Base-by-base conservation (phyloP, 2,797 vertebrate genomes). In the Graptemys geographica region DNA sequence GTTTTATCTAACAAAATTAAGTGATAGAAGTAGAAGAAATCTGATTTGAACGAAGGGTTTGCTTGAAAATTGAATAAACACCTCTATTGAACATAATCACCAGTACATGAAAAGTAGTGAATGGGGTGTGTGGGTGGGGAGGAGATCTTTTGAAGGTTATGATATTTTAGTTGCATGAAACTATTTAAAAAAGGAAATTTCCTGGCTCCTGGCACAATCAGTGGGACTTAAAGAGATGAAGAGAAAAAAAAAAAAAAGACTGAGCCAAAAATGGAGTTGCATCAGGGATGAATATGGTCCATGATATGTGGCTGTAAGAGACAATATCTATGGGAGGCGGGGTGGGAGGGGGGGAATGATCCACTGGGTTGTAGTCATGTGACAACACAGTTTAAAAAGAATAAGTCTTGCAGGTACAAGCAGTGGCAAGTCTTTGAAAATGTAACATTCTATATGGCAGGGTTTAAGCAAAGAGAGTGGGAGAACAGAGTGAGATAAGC, bases 221-320 rank as follows among this genome's bases (percentile, higher is more conserved):
- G 79, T 21, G 28, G 2, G 18, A 2, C 3, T 79, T 47, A 62
- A 37, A 69, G 2, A 89, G 80, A 76, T 89, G 79, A 82, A 27
- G 25, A 28, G 2, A 6, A 33, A 13, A 33, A 57, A 23, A 23
- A 37, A 56, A 84, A 76, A 84, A 83, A 81, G 1, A 2, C 9
- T 69, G 49, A 87, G 53, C 28, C 41, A 85, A 95, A 94, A 85
- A 7, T 28, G 87, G 37, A 52, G 9, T 87, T 89, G 78, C 8
- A 88, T 19, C 6, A 88, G 57, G 53, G 44, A 53, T 2, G 10
- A 94, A 81, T 86, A 37, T 6, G 89, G 80, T 37, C 41, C 69
- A 84, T 88, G 57, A 88, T 93, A 90, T 96, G 87, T 59, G 33
- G 72, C 93, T 92, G 44, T 81, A 87, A 89, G 80, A 13, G n/a